Conservation (phyloP, 2,113 vertebrate species). For the Odobenus rosmarus region DNA sequence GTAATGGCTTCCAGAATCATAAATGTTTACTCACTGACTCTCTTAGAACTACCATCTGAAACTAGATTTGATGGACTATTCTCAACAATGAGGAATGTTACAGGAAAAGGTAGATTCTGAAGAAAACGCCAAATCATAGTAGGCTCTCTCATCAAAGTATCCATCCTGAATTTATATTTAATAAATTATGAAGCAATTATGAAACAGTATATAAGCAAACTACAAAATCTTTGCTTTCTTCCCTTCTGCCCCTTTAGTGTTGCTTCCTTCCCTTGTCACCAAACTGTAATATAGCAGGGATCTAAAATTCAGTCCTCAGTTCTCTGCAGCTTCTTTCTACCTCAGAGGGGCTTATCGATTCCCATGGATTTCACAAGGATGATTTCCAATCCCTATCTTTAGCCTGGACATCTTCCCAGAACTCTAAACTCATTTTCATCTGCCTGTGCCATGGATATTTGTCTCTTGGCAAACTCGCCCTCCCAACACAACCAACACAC, state of each 20-base stretch:
- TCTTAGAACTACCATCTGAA: background rate
- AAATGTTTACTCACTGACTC: conserved; percentile 10
- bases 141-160: conserved; percentile 18
- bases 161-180: conserved; percentile 2
- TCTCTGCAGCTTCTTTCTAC: background rate
- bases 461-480: background rate
- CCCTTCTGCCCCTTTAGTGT: background rate
- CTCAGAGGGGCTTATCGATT: background rate
- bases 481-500: background rate
- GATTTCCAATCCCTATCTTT: background rate
- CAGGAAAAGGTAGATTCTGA: background rate
- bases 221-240: background rate
- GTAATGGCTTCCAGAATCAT: conserved; percentile 15
- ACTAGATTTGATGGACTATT: conserved; percentile 31
- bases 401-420: background rate
- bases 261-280: background rate
- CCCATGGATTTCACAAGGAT: background rate
- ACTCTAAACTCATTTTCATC: background rate
- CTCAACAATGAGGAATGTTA: background rate
- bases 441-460: background rate
- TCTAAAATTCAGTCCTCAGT: background rate
- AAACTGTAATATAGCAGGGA: background rate
- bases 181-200: conserved; percentile 8
- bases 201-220: conserved; percentile 31
- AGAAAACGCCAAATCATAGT: background rate